phyloP scores from a whole-genome alignment of 2,888 invertebrate genomes.

The Spodoptera littoralis region DNA sequence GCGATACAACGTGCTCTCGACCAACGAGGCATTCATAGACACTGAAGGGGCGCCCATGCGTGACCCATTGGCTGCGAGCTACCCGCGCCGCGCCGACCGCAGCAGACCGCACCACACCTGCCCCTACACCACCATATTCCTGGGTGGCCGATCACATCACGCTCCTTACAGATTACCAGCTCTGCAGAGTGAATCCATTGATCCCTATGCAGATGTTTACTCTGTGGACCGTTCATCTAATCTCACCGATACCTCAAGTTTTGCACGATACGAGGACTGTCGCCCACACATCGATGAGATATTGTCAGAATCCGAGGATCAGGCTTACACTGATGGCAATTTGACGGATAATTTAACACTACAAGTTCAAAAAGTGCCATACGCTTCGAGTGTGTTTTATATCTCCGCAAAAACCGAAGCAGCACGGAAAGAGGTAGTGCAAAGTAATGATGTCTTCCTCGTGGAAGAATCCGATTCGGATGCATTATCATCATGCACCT shows the following conservation, averaged over 20 bases:
- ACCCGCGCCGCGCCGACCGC: slow-evolving; percentile 87
- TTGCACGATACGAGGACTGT: slow-evolving; percentile 84
- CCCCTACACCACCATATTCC: slow-evolving; percentile 85
- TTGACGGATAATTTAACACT: slow-evolving; percentile 69
- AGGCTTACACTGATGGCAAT: slow-evolving; percentile 62
- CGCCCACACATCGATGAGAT: slow-evolving; percentile 76
- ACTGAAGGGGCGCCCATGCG: slow-evolving; percentile 71
- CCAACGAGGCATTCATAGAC: slow-evolving; percentile 86
- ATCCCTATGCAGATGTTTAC: slow-evolving; percentile 81
- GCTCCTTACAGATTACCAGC: slow-evolving; percentile 74
- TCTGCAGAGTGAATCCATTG: slow-evolving; percentile 80
- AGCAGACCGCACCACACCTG: slow-evolving; percentile 83
- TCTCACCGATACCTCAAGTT: slow-evolving; percentile 85
- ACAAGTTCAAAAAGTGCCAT: slow-evolving; percentile 85
- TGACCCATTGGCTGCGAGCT: slow-evolving; percentile 83
- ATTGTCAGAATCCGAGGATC: slow-evolving; percentile 67
- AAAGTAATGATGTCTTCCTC: slow-evolving; percentile 74
- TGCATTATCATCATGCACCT: slow-evolving; percentile 87
- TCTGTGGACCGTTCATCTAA: slow-evolving; percentile 85
- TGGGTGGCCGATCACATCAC: slow-evolving; percentile 75
- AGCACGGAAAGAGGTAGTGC: slow-evolving; percentile 69
- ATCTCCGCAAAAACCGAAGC: slow-evolving; percentile 76
- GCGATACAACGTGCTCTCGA: slow-evolving; percentile 88
- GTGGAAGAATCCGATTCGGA: slow-evolving; percentile 84
- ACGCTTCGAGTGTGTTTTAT: slow-evolving; percentile 82